phyloP scores from a whole-genome alignment of 2,888 invertebrate genomes.

The Orthonychiurus folsomi region DNA sequence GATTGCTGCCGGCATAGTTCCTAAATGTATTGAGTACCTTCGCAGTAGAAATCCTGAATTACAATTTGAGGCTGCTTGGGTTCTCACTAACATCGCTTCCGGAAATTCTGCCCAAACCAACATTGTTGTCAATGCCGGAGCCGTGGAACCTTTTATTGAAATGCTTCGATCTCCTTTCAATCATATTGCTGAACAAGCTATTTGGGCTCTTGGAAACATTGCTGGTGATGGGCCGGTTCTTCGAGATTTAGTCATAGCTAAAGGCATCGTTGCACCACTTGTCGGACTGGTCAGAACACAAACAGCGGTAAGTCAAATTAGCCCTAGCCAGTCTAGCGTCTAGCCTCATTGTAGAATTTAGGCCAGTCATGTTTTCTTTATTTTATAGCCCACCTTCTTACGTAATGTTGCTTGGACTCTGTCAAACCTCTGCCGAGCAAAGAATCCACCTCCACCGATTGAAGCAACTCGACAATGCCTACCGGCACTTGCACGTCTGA shows the following conservation, averaged over 20 bases:
- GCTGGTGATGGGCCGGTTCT: conserved; percentile 78
- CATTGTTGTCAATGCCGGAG: conserved; percentile 75
- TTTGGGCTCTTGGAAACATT: conserved; percentile 97
- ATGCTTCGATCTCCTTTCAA: conserved; percentile 59
- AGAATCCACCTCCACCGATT: conserved; percentile 80
- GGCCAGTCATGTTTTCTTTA: neutral
- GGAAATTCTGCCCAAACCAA: conserved; percentile 85
- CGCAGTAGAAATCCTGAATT: conserved; percentile 54
- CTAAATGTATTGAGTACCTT: conserved; percentile 69
- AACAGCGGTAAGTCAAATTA: conserved; percentile 46
- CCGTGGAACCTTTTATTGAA: conserved; percentile 68
- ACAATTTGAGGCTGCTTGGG: conserved; percentile 97
- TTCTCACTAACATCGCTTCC: conserved; percentile 92
- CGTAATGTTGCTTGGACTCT: conserved; percentile 87
- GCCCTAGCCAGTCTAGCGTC: neutral
- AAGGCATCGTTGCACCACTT: conserved; percentile 63
- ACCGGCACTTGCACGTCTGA: conserved; percentile 64
- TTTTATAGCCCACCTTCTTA: conserved; percentile 48
- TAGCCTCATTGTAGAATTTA: neutral
- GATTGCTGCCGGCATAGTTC: conserved; percentile 74
- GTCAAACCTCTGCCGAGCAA: conserved; percentile 88
- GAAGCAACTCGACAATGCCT: conserved; percentile 63
- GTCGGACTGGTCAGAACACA: conserved; percentile 57
- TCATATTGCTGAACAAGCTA: conserved; percentile 80
- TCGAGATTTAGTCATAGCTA: conserved; percentile 68